Evolutionary conservation across 2,113 vertebrate species (phyloP).

Genomic region (Cyanistes caeruleus): DNA sequence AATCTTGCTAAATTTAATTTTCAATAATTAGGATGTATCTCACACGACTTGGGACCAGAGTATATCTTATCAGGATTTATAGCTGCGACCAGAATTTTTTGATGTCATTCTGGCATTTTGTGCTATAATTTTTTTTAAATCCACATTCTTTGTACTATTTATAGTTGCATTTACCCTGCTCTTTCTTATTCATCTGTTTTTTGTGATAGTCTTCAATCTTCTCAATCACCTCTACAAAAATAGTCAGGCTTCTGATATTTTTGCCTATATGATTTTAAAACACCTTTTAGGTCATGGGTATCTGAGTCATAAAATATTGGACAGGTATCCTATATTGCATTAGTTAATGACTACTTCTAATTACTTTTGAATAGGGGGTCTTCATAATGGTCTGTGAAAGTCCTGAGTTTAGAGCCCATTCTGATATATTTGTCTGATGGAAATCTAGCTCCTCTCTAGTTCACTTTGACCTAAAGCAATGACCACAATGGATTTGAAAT

Average conservation of each 20-base stretch:
- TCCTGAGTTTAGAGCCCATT: not conserved
- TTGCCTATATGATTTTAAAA: not conserved
- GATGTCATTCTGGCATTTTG: not conserved
- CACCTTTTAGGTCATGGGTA: not conserved
- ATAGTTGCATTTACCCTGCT: not conserved
- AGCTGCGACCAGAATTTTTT: not conserved
- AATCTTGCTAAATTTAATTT: not conserved
- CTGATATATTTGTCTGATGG: not conserved
- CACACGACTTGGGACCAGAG: not conserved
- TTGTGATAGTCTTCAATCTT: not conserved
- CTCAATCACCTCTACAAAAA: not conserved
- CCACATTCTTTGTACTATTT: not conserved
- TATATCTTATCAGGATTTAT: not conserved
- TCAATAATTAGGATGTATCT: not conserved
- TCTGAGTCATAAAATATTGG: not conserved
- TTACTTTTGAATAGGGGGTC: not conserved
- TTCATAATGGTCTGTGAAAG: not conserved
- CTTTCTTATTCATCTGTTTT: not conserved
- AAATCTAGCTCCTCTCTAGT: not conserved
- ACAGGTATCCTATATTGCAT: not conserved
- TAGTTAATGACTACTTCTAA: not conserved
- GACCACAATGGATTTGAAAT: not conserved
- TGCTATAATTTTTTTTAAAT: not conserved
- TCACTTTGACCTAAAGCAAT: not conserved
- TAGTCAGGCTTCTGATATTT: not conserved